phyloP scores from a whole-genome alignment of 2,888 invertebrate genomes.

The Sphinx pinastri region DNA sequence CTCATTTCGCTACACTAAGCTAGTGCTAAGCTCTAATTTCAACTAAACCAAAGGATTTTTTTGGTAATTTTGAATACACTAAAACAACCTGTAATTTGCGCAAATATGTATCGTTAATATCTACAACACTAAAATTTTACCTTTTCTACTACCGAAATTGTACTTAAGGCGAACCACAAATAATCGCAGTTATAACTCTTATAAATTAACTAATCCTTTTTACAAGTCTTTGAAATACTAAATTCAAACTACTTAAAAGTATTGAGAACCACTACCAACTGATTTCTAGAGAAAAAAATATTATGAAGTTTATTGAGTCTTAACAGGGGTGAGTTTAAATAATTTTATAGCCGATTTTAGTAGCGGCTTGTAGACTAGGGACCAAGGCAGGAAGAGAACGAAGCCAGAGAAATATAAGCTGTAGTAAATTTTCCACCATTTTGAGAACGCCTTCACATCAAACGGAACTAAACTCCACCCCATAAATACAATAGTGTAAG shows the following conservation, averaged over 20 bases:
- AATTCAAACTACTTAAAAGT: conserved; percentile 1
- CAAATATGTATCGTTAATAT: conserved; percentile 4
- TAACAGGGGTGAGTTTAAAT: not conserved
- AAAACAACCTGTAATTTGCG: conserved; percentile 14
- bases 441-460: conserved; percentile 86
- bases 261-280: not conserved
- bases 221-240: conserved; percentile 1
- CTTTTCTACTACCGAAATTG: conserved; percentile 13
- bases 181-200: conserved; percentile 16
- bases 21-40: too few species aligned
- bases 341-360: conserved; percentile 41
- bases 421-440: conserved; percentile 86
- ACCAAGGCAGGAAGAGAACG: conserved; percentile 87
- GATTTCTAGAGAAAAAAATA: not conserved
- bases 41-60: too few species aligned
- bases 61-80: conserved; percentile 7
- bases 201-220: not conserved
- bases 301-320: not conserved
- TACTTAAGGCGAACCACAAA: conserved; percentile 15
- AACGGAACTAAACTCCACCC: conserved; percentile 92
- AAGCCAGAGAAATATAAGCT: conserved; percentile 89
- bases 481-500: conserved; percentile 92
- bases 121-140: conserved; percentile 1
- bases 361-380: conserved; percentile 81
- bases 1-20: too few species aligned